Evolutionary conservation across 1,140 invertebrate genomes (phyloP).

Genomic region (Lepidurus apus): DNA sequence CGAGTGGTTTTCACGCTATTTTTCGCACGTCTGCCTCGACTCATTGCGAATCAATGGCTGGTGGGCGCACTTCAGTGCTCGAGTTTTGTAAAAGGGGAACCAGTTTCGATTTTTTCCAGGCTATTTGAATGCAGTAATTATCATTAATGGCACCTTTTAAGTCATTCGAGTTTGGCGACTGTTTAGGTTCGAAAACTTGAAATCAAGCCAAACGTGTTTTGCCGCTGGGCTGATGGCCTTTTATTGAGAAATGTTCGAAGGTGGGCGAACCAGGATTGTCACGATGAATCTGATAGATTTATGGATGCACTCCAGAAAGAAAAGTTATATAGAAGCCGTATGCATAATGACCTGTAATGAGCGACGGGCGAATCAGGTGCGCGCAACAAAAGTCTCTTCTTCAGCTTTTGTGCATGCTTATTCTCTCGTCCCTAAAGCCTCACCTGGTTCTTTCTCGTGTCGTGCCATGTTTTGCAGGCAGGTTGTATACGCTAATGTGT

Average conservation of each 20-base stretch:
- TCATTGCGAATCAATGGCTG: background rate
- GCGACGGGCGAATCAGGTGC: background rate
- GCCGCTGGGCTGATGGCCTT: constrained; percentile 8
- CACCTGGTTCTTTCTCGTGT: background rate
- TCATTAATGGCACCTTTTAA: background rate
- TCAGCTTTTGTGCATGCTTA: background rate
- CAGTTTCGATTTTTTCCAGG: background rate
- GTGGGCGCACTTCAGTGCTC: background rate
- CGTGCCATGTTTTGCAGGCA: background rate
- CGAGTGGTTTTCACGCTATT: no score
- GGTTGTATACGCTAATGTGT: background rate
- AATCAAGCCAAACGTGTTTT: background rate
- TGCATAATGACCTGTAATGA: constrained; percentile 1
- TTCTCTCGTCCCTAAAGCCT: background rate
- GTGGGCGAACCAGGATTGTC: background rate
- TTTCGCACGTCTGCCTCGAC: background rate
- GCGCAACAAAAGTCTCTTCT: background rate
- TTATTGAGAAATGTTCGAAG: background rate
- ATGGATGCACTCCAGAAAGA: background rate
- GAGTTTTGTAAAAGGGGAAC: background rate
- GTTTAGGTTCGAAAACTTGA: background rate
- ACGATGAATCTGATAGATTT: background rate
- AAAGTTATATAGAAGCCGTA: background rate
- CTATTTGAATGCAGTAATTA: background rate
- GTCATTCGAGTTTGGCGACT: background rate